phyloP scores from a whole-genome alignment of 1,140 invertebrate genomes.

The Saccostrea echinata region DNA sequence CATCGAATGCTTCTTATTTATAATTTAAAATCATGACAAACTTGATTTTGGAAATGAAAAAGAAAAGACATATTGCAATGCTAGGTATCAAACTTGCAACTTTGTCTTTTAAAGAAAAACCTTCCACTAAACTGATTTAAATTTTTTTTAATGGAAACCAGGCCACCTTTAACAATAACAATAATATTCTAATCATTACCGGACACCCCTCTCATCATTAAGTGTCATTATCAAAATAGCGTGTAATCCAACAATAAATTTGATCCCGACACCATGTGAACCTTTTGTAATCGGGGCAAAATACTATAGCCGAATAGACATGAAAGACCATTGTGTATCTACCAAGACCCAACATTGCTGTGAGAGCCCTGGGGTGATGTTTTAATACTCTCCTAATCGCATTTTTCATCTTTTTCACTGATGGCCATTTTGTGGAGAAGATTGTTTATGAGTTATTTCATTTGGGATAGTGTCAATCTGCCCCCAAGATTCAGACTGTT shows the following conservation, averaged over 20 bases:
- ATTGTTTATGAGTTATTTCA: neutral
- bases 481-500: neutral
- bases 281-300: neutral
- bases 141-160: neutral
- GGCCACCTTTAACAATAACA: neutral
- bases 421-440: conserved; percentile 7
- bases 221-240: conserved; percentile 6
- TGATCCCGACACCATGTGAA: neutral
- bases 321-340: neutral
- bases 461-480: neutral
- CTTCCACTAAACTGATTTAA: neutral
- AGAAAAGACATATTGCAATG: too few species aligned
- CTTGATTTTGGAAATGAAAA: too few species aligned
- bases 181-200: neutral
- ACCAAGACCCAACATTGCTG: neutral
- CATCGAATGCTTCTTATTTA: too few species aligned
- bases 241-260: conserved; percentile 18
- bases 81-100: too few species aligned
- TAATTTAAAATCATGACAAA: too few species aligned
- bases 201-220: neutral
- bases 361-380: neutral
- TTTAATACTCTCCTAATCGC: conserved; percentile 20
- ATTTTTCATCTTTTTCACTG: conserved; percentile 25
- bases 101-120: neutral
- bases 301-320: neutral